Percentiles rank a stretch among this genome's conserved stretches.
Conservation (phyloP, 1,140 invertebrate genomes). For the Habropoda laboriosa region DNA sequence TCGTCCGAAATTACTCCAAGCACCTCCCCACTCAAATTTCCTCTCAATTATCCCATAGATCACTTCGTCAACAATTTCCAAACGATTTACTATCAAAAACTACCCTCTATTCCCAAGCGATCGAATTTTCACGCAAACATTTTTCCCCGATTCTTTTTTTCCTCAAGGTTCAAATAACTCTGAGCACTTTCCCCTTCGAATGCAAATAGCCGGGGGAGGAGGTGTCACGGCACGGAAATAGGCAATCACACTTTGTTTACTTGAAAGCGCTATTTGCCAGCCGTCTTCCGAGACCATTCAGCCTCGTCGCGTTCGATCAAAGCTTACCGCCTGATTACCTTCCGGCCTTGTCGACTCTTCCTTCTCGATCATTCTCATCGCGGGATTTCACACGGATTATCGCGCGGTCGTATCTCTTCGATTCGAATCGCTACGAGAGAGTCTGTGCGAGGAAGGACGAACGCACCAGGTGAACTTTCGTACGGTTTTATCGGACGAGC, state of each 20-base stretch:
- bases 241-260: slow-evolving; percentile 15
- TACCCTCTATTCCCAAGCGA: not conserved
- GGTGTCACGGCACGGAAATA: not conserved
- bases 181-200: not conserved
- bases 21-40: too few species aligned
- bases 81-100: too few species aligned
- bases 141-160: too few species aligned
- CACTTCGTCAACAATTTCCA: too few species aligned
- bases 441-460: too few species aligned
- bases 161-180: not conserved
- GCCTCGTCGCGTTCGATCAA: not conserved
- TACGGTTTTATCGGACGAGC: not conserved
- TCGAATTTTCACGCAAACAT: not conserved
- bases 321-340: not conserved
- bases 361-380: too few species aligned
- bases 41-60: too few species aligned
- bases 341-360: not conserved
- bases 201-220: not conserved
- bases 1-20: too few species aligned
- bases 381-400: not conserved
- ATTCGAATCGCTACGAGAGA: not conserved
- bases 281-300: not conserved
- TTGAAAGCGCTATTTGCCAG: not conserved
- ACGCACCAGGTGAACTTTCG: not conserved
- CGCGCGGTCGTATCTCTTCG: not conserved